Base-by-base conservation (phyloP, 2,113 vertebrate species). In the Solea solea region DNA sequence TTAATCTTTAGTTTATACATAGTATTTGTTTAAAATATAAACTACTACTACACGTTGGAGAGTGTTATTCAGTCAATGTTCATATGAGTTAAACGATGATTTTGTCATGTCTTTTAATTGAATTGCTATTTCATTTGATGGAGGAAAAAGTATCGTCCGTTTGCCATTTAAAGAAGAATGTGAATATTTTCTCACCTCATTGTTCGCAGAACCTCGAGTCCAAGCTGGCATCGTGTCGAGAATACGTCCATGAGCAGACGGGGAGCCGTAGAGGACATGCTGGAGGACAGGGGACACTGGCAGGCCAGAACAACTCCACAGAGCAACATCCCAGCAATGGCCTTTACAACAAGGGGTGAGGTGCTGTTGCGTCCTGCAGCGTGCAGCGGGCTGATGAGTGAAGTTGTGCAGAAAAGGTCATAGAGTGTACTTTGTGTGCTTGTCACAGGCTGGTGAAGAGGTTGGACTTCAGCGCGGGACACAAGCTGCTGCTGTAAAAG, bases 191-290 rank as follows among this genome's bases (percentile, higher is more conserved):
- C 4, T 8, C 39, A 8, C 7, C 4, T 8, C 39, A 8, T 46
- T 76, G 34, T 16, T 21, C 51, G 16, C 49, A 98, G 97, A 97
- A 95, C 1, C 86, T 99, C 86, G 97, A 99, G 82, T 97, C 96
- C 10, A 97, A 98, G 76, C 93, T 99, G 50, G 96, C 96, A 0
- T 97, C 96, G 4, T 99, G 96, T 84, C 93, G 95, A 64, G 96
- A 96, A 52, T 96, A 95, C 10, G 88, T 97, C 40, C 93, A 95
- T 1, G 96, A 96, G 46, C 95, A 96, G 85, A 90, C 94, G 0
- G 93, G 91, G 7, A 90, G 51, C 70, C 93, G 93, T 67, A 61
- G 90, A 1, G 56, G 84, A 0, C 82, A 88, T 21, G 69, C 87
- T 8, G 86, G 93, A 0, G 56, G 89, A 9, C 80, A 84, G 8